Percentiles rank a stretch among this genome's conserved stretches.
These are phyloP conservation scores for Gasteruption jaculator DNA, from an alignment of 2,888 invertebrate genomes.

Conservation along the genomic window DNA sequence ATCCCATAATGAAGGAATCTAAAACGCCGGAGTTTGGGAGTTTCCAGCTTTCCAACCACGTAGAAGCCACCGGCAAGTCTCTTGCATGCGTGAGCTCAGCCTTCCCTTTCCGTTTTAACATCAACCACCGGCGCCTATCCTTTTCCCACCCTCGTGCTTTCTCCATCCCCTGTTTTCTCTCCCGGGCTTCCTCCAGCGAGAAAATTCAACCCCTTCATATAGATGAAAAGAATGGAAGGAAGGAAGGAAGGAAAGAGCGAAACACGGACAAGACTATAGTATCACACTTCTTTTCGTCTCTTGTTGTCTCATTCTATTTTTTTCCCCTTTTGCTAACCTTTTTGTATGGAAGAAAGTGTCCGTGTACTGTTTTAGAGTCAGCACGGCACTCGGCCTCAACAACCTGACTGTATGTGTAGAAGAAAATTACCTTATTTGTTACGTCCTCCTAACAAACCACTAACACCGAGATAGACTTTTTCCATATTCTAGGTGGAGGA, in stretches of 20 bases:
- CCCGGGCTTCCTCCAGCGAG: conserved; percentile 6
- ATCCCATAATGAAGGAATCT: conserved; percentile 41
- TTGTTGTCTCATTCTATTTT: conserved; percentile 11
- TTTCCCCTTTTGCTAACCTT: conserved; percentile 7
- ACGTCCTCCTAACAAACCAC: conserved; percentile 46
- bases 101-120: conserved; percentile 3
- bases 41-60: conserved; percentile 40
- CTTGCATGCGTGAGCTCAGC: conserved; percentile 34
- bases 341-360: conserved; percentile 7
- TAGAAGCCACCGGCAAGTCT: conserved; percentile 28
- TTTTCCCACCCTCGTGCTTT: conserved; percentile 2
- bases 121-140: conserved; percentile 3
- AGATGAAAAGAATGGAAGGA: too few relatives aligned
- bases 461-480: conserved; percentile 28
- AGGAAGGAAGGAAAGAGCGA: too few relatives aligned
- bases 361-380: conserved; percentile 40
- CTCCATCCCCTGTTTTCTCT: conserved; percentile 16
- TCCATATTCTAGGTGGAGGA: conserved; percentile 14
- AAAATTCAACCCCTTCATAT: too few relatives aligned
- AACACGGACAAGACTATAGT: too few relatives aligned
- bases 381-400: conserved; percentile 38
- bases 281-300: too few relatives aligned
- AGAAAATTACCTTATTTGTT: conserved; percentile 50
- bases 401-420: conserved; percentile 43
- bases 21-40: conserved; percentile 27